Evolutionary conservation across 2,888 invertebrate genomes (phyloP), one percentile per base, ranked within the genome.

Genomic region (Trachelus troglodyta): DNA sequence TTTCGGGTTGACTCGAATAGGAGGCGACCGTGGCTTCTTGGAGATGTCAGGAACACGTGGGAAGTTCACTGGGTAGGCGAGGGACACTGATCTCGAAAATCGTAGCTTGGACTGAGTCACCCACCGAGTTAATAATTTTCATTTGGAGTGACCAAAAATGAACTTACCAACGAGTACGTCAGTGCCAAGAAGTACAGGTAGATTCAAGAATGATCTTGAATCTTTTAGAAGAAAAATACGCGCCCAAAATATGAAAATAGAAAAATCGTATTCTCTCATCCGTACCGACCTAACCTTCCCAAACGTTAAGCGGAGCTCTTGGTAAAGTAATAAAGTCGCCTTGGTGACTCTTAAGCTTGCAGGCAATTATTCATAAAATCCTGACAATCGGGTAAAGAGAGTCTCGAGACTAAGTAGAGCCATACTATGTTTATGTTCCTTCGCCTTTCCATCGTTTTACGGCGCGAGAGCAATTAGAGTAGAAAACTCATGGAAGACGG

Each of bases 401-500:
- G 40, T 23, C 6, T 15, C 23, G 40, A 6, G 40, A 9, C 15
- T 56, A 23, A 23, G 15, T 4, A 4, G 40, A 40, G 40, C 23
- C 23, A 6, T 15, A 12, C 12, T 37, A 23, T 6, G 40, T 56
- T 15, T 40, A 23, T 33, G 30, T 0, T 6, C 30, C 30, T 33
- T 69, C 40, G 40, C 31, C 71, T 71, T 71, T 71, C 31, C 34
- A 78, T 77, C 77, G 79, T 81, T 81, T 85, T 84, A 82, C 77
- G 82, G 79, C 34, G 68, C 30, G 9, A 77, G 30, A 40, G 75
- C 80, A 81, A 83, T 82, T 84, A 82, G 77, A 83, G 83, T 80
- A 79, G 80, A 75, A 83, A 82, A 82, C 79, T 83, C 81, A 82
- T 82, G 79, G 79, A 56, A 76, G 80, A 78, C 76, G 75, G 56